These are phyloP conservation scores for Zoroaster sp. DNA, from an alignment of 53 echinoderm and acorn worm genomes.

Conservation along the genomic window DNA sequence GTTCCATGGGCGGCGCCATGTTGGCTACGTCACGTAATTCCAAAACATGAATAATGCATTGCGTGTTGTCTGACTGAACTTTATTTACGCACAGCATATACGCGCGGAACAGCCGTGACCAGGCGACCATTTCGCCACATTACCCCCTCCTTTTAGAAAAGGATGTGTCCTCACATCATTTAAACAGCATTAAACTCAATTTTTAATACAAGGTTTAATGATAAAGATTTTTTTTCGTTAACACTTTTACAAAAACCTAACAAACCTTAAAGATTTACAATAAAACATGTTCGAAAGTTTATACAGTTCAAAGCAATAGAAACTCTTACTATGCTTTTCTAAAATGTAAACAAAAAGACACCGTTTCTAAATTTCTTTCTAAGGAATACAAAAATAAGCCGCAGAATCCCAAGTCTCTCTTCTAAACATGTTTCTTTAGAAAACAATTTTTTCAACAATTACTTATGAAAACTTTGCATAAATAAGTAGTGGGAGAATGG, in stretches of 20 bases:
- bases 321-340: neutral
- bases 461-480: neutral
- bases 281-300: neutral
- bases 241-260: neutral
- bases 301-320: neutral
- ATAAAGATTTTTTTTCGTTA: neutral
- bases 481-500: neutral
- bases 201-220: neutral
- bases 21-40: no score
- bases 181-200: neutral
- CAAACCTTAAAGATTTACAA: neutral
- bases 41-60: no score
- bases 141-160: conserved; percentile 21
- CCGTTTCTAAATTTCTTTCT: neutral
- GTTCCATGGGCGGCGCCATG: no score
- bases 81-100: no score
- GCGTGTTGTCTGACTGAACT: no score
- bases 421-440: neutral
- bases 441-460: no score
- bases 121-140: neutral
- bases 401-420: neutral
- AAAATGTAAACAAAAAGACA: neutral
- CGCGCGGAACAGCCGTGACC: neutral
- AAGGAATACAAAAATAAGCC: neutral
- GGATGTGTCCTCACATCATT: conserved; percentile 43